These are phyloP conservation scores for Scelioninae gen. 2 DNA, from an alignment of 2,888 invertebrate genomes.

Conservation along the genomic window DNA sequence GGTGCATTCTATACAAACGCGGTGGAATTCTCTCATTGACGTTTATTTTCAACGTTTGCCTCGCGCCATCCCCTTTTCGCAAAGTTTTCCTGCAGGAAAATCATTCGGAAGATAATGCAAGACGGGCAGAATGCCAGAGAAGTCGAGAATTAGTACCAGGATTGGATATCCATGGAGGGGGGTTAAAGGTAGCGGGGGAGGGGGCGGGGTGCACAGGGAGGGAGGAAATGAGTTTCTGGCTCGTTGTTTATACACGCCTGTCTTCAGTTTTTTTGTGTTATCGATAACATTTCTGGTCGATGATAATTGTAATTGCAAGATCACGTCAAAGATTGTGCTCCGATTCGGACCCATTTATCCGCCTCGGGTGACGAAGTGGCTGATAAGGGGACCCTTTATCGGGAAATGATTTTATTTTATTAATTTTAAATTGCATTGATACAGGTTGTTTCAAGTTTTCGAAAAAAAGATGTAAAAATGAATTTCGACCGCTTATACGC, in stretches of 20 bases:
- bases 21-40: slow-evolving; percentile 33
- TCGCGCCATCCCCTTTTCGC: slow-evolving; percentile 34
- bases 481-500: too few species aligned
- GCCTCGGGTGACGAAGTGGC: too few species aligned
- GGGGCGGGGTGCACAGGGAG: too few species aligned
- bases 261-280: slow-evolving; percentile 28
- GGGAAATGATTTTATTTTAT: too few species aligned
- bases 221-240: slow-evolving; percentile 50
- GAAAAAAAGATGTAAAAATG: too few species aligned
- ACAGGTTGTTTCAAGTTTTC: too few species aligned
- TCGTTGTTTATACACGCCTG: slow-evolving; percentile 36
- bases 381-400: too few species aligned
- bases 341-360: too few species aligned
- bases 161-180: slow-evolving; percentile 43
- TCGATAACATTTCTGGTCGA: slow-evolving; percentile 18
- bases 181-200: too few species aligned
- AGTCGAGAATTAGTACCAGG: slow-evolving; percentile 50
- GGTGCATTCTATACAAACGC: slow-evolving; percentile 19
- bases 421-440: too few species aligned
- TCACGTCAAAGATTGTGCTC: too few species aligned
- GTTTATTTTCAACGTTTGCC: slow-evolving; percentile 38
- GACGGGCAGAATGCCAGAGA: slow-evolving; percentile 45
- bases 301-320: slow-evolving; percentile 25
- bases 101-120: slow-evolving; percentile 52
- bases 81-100: slow-evolving; percentile 47